Evolutionary conservation across 2,888 invertebrate genomes (phyloP).

Genomic region (Epirrita christyi): DNA sequence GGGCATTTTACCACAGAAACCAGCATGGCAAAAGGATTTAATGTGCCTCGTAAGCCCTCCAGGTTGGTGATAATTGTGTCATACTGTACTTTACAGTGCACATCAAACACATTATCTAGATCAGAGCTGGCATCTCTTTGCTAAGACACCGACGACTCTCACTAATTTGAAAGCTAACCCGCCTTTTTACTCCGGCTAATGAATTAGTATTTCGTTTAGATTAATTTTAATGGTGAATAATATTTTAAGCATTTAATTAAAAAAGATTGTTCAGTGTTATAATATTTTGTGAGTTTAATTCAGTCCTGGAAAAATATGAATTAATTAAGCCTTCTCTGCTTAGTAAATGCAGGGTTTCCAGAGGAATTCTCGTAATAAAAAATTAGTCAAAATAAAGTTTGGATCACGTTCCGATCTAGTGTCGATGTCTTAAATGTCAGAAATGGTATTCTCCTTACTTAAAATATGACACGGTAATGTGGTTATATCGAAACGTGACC

Average conservation of each 20-base stretch:
- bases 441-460: too few species aligned
- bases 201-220: conserved; percentile 28
- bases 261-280: conserved; percentile 7
- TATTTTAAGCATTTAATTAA: conserved; percentile 16
- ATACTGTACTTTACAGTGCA: neutral
- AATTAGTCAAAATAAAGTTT: too few species aligned
- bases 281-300: conserved; percentile 13
- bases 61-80: neutral
- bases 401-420: too few species aligned
- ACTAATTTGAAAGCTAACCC: conserved; percentile 30
- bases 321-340: conserved; percentile 1
- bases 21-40: neutral
- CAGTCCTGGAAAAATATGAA: neutral
- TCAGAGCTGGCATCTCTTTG: neutral
- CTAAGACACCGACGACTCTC: conserved; percentile 16
- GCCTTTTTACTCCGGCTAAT: conserved; percentile 23
- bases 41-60: too few species aligned
- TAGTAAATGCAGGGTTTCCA: neutral
- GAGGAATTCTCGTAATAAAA: too few species aligned
- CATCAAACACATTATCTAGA: neutral
- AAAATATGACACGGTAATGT: too few species aligned
- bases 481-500: too few species aligned
- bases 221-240: conserved; percentile 9
- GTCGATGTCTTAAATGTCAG: too few species aligned
- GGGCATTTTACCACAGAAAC: neutral